Evolutionary conservation across 2,797 vertebrate genomes (phyloP), one percentile per base, ranked within the genome.

Genomic region (Eulemur rubriventer): DNA sequence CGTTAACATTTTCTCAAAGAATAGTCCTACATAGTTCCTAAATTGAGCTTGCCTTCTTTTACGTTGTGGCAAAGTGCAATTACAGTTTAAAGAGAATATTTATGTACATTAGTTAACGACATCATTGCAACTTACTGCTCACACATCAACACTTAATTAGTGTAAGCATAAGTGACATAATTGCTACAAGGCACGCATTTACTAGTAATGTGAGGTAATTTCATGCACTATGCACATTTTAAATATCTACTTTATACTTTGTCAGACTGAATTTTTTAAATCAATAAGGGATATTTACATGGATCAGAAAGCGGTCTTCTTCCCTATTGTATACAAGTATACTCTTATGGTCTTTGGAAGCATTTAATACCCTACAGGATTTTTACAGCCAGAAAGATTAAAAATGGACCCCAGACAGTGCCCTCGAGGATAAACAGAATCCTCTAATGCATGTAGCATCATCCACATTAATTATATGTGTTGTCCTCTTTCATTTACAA

Each of bases 61-160:
- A 98, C 96, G 57, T 98, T 97, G 97, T 96, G 95, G 98, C 94
- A 98, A 98, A 98, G 97, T 98, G 98, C 98, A 99, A 98, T 99
- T 99, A 98, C 97, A 98, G 97, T 98, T 98, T 99, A 98, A 99
- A 98, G 98, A 84, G 98, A 98, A 98, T 99, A 99, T 99, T 99
- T 99, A 99, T 98, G 98, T 98, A 99, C 98, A 98, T 98, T 98
- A 98, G 98, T 99, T 99, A 99, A 98, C 98, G 97, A 98, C 98
- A 99, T 98, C 98, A 98, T 98, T 98, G 98, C 98, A 98, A 99
- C 98, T 98, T 99, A 98, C 96, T 98, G 98, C 98, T 98, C 98
- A 98, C 98, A 98, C 98, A 99, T 99, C 98, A 99, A 98, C 98
- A 98, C 98, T 99, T 99, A 99, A 99, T 99, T 99, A 98, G 98